Evolutionary conservation across 2,113 vertebrate genomes (phyloP), one percentile per base, ranked within the genome.

Genomic region (Phyllopteryx taeniolatus): DNA sequence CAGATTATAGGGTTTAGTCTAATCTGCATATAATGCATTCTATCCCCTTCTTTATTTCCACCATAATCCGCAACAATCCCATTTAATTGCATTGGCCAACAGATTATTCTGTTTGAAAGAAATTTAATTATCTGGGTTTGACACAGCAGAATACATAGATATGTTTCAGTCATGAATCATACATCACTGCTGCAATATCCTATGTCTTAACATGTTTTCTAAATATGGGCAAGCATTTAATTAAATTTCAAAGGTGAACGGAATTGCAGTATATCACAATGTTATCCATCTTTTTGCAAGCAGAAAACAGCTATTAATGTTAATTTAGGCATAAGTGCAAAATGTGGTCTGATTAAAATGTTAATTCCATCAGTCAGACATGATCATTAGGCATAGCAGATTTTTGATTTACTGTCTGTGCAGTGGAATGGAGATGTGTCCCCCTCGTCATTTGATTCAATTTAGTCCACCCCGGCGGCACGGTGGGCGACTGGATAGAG

Each of bases 11-110:
- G 84, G 78, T 89, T 93, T 90, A 92, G 79, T 79, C 65, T 91
- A 90, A 92, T 92, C 89, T 90, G 84, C 79, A 82, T 74, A 84
- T 88, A 91, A 92, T 90, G 71, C 81, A 83, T 90, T 91, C 87
- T 77, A 84, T 73, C 85, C 84, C 68, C 47, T 82, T 78, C 77
- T 87, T 89, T 89, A 76, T 83, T 86, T 77, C 62, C 44, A 22
- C 59, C 75, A 80, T 90, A 90, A 90, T 92, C 87, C 79, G 27
- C 67, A 63, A 33, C 63, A 92, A 92, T 90, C 86, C 86, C 77
- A 78, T 91, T 90, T 84, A 83, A 90, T 88, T 89, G 82, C 72
- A 87, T 79, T 87, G 87, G 74, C 46, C 78, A 39, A 43, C 46
- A 87, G 84, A 85, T 89, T 89, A 87, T 83, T 86, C 72, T 79